phyloP scores from a whole-genome alignment of 2,888 invertebrate species.

The Lucinisca nassula region DNA sequence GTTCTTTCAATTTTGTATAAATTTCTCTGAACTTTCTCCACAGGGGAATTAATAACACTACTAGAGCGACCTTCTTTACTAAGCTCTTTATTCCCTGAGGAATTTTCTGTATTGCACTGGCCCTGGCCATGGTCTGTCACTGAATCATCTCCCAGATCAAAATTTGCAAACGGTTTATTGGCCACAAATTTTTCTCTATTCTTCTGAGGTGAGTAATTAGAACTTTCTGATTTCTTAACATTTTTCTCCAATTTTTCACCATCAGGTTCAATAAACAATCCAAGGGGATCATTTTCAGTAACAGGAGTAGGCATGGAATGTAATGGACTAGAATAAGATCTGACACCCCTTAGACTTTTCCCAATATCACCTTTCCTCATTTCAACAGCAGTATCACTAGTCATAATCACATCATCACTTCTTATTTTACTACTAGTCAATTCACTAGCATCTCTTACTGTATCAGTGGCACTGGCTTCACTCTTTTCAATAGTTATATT shows the following conservation, averaged over 20 bases:
- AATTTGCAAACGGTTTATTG: slow-evolving; percentile 52
- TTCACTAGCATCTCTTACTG: not conserved
- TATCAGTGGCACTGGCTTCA: not conserved
- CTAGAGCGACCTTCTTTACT: not conserved
- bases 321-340: slow-evolving; percentile 67
- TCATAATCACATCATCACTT: not conserved
- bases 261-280: slow-evolving; percentile 90
- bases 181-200: slow-evolving; percentile 49
- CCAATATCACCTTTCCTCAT: not conserved
- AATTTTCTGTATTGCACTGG: slow-evolving; percentile 48
- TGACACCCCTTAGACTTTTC: not conserved
- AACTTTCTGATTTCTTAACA: not conserved
- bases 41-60: slow-evolving; percentile 44
- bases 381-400: slow-evolving; percentile 5
- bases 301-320: slow-evolving; percentile 92
- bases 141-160: not conserved
- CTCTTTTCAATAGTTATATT: not conserved
- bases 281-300: slow-evolving; percentile 96
- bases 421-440: not conserved
- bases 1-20: slow-evolving; percentile 77
- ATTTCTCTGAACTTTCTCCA: slow-evolving; percentile 72
- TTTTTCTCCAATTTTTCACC: not conserved
- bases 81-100: not conserved
- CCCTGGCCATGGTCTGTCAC: slow-evolving; percentile 25
- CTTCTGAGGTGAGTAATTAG: slow-evolving; percentile 59